Evolutionary conservation across 1,140 invertebrate species (phyloP).

Genomic region (Tetramorium alpestre): DNA sequence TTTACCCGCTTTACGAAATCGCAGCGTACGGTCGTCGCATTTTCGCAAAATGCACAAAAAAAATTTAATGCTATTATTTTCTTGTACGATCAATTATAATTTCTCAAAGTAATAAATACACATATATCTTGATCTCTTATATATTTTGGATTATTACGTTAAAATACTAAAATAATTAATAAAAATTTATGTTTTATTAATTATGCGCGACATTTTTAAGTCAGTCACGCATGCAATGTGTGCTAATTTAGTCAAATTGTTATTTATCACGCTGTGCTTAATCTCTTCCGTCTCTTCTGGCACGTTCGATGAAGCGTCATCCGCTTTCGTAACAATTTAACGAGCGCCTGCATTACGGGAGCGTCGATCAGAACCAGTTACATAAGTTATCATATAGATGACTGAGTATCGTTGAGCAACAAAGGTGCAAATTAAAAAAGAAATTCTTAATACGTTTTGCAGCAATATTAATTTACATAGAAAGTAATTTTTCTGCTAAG

Average conservation of each 20-base stretch:
- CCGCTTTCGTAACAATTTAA: conserved; percentile 62
- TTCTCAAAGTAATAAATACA: not conserved
- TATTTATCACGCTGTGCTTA: conserved; percentile 7
- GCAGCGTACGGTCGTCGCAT: not conserved
- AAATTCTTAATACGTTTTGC: not conserved
- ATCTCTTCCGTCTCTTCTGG: conserved; percentile 25
- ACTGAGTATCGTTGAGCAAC: not conserved
- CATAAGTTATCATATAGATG: conserved; percentile 3
- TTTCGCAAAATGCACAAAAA: not conserved
- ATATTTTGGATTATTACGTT: not conserved
- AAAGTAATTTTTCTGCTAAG: not conserved
- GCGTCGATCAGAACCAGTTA: conserved; percentile 41
- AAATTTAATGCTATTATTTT: not conserved
- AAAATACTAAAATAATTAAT: not conserved
- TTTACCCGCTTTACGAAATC: conserved; percentile 24
- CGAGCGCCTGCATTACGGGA: conserved; percentile 4
- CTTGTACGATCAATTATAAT: not conserved
- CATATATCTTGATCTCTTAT: too few species aligned
- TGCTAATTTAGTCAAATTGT: conserved; percentile 33
- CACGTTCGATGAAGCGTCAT: conserved; percentile 64
- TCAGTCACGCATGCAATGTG: not conserved
- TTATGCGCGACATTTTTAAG: not conserved
- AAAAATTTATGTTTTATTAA: not conserved
- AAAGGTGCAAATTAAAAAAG: not conserved
- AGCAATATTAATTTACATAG: not conserved